A percentile compares a stretch with the other conserved stretches of the same genome.
Evolutionary conservation across 2,888 invertebrate species (phyloP).

Genomic region (Ophion slaviceki): DNA sequence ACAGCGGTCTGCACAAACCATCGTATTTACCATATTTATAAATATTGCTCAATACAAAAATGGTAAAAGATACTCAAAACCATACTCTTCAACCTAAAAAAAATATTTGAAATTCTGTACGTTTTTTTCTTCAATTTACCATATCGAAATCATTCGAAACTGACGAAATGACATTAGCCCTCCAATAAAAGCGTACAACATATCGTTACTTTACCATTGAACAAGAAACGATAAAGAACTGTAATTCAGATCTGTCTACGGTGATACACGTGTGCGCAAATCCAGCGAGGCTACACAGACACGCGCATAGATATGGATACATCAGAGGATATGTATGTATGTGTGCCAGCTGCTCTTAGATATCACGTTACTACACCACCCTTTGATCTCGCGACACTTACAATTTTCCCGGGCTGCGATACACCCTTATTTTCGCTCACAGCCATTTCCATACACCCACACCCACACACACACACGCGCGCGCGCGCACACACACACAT

Average conservation of each 20-base stretch:
- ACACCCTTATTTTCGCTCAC: conserved; percentile 66
- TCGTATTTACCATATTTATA: too few species aligned
- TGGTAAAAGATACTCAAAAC: too few species aligned
- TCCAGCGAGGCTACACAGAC: background rate
- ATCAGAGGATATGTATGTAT: background rate
- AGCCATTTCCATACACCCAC: conserved; percentile 28
- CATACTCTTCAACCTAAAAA: too few species aligned
- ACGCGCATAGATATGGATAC: background rate
- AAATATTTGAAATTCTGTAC: too few species aligned
- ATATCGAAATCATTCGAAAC: background rate
- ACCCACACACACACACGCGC: background rate
- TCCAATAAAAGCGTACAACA: background rate
- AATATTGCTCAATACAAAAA: too few species aligned
- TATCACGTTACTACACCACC: conserved; percentile 82
- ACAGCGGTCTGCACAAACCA: too few species aligned
- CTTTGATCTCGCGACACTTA: conserved; percentile 84
- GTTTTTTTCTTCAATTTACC: too few species aligned
- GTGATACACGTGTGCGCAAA: conserved; percentile 2
- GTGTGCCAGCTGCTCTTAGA: conserved; percentile 70
- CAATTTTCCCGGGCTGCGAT: conserved; percentile 83
- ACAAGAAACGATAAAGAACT: background rate
- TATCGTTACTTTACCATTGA: background rate
- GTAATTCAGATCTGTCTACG: conserved; percentile 1
- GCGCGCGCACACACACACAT: too few species aligned
- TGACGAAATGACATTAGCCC: background rate